These are phyloP conservation scores for Trachelus stipa DNA, from an alignment of 2,888 invertebrate genomes.

Conservation along the genomic window DNA sequence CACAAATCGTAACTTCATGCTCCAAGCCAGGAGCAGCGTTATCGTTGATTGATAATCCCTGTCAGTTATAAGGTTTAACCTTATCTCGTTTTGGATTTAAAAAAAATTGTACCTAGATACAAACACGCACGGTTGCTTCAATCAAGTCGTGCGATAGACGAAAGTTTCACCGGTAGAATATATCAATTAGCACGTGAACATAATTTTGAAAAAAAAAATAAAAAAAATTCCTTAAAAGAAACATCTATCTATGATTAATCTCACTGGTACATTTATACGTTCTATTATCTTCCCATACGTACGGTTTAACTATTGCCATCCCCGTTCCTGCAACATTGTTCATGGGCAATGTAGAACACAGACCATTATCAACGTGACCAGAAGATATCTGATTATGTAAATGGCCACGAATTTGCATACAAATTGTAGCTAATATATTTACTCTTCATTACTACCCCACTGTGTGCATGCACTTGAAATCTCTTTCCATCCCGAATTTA, in stretches of 20 bases:
- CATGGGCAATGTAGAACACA: slow-evolving; percentile 2
- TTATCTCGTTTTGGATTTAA: background rate
- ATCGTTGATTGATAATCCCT: slow-evolving; percentile 2
- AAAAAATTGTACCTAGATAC: background rate
- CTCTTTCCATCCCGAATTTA: slow-evolving; percentile 2
- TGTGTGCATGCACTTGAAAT: background rate
- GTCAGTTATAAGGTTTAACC: background rate
- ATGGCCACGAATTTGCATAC: slow-evolving; percentile 21
- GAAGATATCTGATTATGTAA: slow-evolving; percentile 26
- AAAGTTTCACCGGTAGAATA: background rate
- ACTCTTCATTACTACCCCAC: slow-evolving; percentile 8
- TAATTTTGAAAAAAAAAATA: background rate
- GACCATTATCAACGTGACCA: slow-evolving; percentile 20
- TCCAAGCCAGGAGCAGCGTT: background rate
- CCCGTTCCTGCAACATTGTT: background rate
- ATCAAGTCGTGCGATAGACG: background rate
- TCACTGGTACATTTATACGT: background rate
- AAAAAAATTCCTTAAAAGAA: background rate
- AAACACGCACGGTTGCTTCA: background rate
- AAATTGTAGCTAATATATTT: slow-evolving; percentile 25
- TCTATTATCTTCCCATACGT: background rate
- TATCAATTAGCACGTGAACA: background rate
- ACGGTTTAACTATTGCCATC: background rate
- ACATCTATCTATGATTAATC: background rate
- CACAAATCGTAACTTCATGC: background rate